Evolutionary conservation across 37 sponge, comb jelly and placozoan genomes (phyloP), one percentile per base, ranked within the genome.

Genomic region (Chondrosia reniformis): DNA sequence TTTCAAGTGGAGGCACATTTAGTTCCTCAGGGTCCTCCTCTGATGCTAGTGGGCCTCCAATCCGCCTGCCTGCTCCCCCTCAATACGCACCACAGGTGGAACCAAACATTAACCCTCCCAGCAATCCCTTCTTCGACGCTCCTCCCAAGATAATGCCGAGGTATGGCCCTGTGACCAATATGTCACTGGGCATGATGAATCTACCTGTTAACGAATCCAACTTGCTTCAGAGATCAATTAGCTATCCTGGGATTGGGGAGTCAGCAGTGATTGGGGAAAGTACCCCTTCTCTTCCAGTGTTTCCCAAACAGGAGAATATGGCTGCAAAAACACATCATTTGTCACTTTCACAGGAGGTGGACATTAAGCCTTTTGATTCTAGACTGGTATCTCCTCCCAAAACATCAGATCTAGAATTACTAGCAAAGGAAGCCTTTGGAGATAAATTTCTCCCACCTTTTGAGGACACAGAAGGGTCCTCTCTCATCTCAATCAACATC

Each of bases 201-300:
- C 3, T 56, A 28, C 15, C 39, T 2, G 34, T 2, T 64, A 25
- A 7, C 2, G 5, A 13, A 6, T 69, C 41, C 72, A 36, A 69
- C 1, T 34, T 25, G 22, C 72, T 44, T 2, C 15, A 25, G 9
- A 36, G 72, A 9, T 69, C 72, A 13, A 40, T 69, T 41, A 69
- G 72, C 43, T 69, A 69, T 39, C 72, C 72, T 37, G 72, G 41
- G 10, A n/a, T n/a, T n/a, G n/a, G n/a, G n/a, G n/a, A n/a, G n/a
- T n/a, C n/a, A n/a, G 72, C 44, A 13, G 22, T 69, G 7, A n/a
- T 39, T 7, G 2, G 44, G n/a, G 39, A 41, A 17, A 39, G n/a
- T 40, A 43, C 41, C 30, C 36, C 17, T 1, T 7, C 72, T 2
- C n/a, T 13, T 13, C 44, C 39, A 21, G 41, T 3, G 15, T 39